Conservation (phyloP, 2,888 invertebrate genomes). For the Drosophila nigritarsus region DNA sequence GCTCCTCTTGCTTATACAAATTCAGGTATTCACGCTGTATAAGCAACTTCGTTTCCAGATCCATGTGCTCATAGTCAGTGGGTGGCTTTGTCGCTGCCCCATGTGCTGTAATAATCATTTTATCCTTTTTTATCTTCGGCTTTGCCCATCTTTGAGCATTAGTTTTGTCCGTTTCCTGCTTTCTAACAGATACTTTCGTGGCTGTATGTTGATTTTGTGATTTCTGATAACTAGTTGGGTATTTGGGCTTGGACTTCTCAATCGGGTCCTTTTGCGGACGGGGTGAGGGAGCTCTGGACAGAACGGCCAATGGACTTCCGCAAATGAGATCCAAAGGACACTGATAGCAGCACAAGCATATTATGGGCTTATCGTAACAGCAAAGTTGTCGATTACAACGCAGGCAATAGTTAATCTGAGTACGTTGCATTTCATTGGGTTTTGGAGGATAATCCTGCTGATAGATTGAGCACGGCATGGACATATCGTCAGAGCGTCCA, state of each 20-base stretch:
- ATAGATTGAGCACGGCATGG: slow-evolving; percentile 6
- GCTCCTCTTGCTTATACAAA: slow-evolving; percentile 40
- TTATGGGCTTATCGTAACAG: neutral
- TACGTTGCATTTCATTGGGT: neutral
- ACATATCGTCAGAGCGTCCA: neutral
- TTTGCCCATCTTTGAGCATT: neutral
- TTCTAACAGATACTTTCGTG: neutral
- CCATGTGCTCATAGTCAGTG: neutral
- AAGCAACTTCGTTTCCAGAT: slow-evolving; percentile 1
- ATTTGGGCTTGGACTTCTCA: neutral
- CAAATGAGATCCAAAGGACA: neutral
- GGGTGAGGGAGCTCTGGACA: neutral
- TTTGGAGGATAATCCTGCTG: slow-evolving; percentile 16
- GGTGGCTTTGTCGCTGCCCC: neutral
- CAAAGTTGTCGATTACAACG: neutral
- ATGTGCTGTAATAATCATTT: neutral
- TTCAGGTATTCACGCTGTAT: slow-evolving; percentile 48
- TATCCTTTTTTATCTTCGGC: neutral
- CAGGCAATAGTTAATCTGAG: neutral
- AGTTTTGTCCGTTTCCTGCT: neutral
- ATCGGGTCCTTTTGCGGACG: too few species aligned
- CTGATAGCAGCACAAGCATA: too few species aligned
- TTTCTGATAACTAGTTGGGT: neutral
- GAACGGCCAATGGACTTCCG: neutral
- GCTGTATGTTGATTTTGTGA: neutral